Conservation (phyloP, 2,888 invertebrate species). For the Phymatocera aterrima region DNA sequence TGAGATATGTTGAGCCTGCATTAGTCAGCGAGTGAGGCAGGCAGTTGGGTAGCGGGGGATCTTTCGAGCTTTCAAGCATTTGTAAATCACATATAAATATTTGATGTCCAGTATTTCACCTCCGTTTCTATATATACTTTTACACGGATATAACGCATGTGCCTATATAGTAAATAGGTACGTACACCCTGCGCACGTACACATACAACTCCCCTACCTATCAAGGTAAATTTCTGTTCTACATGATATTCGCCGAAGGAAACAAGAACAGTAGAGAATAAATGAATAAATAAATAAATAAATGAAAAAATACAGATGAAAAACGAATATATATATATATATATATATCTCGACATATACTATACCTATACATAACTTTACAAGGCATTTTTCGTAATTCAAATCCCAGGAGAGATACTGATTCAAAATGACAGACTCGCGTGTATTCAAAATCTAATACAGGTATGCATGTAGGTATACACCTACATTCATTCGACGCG, state of each 20-base stretch:
- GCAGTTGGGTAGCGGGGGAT: neutral
- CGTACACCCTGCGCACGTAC: no score
- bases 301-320: no score
- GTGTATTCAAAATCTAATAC: constrained; percentile 12
- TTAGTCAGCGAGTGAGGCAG: neutral
- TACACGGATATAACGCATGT: no score
- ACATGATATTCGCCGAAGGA: no score
- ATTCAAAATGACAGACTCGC: constrained; percentile 6
- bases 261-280: no score
- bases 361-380: neutral
- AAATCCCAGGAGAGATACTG: neutral
- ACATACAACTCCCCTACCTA: no score
- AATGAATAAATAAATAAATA: no score
- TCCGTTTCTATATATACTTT: neutral
- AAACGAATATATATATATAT: neutral
- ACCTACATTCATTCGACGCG: neutral
- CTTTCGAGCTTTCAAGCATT: constrained; percentile 5
- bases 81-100: constrained; percentile 20
- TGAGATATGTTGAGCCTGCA: constrained; percentile 8
- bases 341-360: neutral
- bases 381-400: neutral
- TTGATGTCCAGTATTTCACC: constrained; percentile 16
- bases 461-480: no score
- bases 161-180: no score
- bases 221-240: neutral